Evolutionary conservation across 2,888 invertebrate species (phyloP), one percentile per base, ranked within the genome.

Genomic region (Idaea straminata): DNA sequence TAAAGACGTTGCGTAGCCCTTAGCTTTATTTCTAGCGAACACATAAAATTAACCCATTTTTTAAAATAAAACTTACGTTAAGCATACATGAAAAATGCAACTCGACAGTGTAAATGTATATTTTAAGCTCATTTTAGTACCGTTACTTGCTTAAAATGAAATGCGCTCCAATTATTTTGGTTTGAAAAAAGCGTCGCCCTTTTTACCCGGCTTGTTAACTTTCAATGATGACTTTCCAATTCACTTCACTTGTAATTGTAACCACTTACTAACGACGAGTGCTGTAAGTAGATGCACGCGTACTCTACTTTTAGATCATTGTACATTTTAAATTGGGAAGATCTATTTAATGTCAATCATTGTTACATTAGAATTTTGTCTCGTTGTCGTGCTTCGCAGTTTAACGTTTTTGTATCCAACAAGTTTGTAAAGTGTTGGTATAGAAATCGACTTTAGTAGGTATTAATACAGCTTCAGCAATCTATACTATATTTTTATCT

Each of bases 291-390:
- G 47, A 47, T 47, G 47, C 47, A 47, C 47, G 47, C 47, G 47
- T 47, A 47, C 47, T 47, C 47, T 47, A 47, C 47, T 47, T 47
- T 47, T 47, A 47, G 47, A 47, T 10, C 13, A 47, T 47, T 47
- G 47, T 47, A 47, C 47, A 13, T 10, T 47, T 47, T 10, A 47
- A 47, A 47, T 47, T 47, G 47, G 10, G 47, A 13, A 36, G 36
- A 47, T 47, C 47, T 47, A 47, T 47, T 47, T 47, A 47, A 47
- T 47, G 47, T 47, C 47, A 47, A 47, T 47, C 47, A 47, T 47
- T 47, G 47, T 47, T 47, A 47, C 47, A 6, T 13, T 47, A 47
- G 7, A 47, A 13, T 47, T 47, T 47, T 47, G 47, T 47, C 47
- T 13, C 47, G 47, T 47, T 47, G 47, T 47, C 47, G 13, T 47